Evolutionary conservation across 2,888 invertebrate species (phyloP), one percentile per base, ranked within the genome.

Genomic region (Micoletzkya japonica): DNA sequence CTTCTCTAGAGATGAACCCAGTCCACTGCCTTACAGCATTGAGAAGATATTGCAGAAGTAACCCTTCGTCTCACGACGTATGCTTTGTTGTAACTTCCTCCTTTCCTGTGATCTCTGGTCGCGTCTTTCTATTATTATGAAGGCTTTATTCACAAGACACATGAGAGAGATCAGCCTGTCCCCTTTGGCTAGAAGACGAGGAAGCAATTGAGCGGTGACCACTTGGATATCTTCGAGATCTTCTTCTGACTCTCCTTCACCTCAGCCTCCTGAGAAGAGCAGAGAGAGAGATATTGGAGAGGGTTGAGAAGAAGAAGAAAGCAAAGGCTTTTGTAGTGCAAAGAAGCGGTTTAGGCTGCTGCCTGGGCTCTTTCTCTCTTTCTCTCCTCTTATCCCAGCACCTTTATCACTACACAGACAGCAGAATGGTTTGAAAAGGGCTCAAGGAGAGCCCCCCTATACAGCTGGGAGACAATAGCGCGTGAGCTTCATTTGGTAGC

Each of bases 201-300:
- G 24, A 66, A 52, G 37, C 64, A 66, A 54, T 66, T 66, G 64
- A 66, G 64, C 37, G 64, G 64, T 54, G 64, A 66, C 64, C 64
- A 66, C 39, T 66, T 66, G 24, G 64, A 66, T 52, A 66, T 54
- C 54, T 66, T 66, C 54, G 28, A 6, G 17, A 34, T 37, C 2
- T 24, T 26, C 20, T 37, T 52, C 54, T 66, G 64, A 52, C 54
- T 66, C 37, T 66, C 64, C 26, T 52, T 37, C 54, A 66, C 64
- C 54, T 52, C 54, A 28, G 34, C 37, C 6, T 1, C 64, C 64
- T 66, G 52, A 28, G 37, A 36, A n/a, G n/a, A n/a, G n/a, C n/a
- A 20, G 44, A 44, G 20, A 44, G 10, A 14, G 10, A 44, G 10
- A 44, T 44, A 44, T 44, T 44, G 20, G 10, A 14, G 44, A 14